phyloP scores from a whole-genome alignment of 2,113 vertebrate species.

The Indicator indicator region DNA sequence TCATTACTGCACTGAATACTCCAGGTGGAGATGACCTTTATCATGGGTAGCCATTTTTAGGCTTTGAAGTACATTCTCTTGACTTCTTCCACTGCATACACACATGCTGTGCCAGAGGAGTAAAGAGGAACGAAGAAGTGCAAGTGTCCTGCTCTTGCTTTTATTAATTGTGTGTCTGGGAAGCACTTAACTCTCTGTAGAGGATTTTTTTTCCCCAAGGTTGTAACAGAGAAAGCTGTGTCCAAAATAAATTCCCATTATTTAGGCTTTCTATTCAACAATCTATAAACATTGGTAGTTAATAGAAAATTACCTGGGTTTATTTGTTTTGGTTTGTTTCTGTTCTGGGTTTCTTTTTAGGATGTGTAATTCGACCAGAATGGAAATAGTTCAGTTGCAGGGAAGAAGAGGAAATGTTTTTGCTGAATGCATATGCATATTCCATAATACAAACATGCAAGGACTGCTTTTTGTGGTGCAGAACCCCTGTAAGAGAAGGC shows the following conservation, averaged over 20 bases:
- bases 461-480: neutral
- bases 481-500: neutral
- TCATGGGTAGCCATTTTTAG: neutral
- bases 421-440: neutral
- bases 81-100: neutral
- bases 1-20: neutral
- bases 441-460: fast-evolving
- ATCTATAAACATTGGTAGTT: neutral
- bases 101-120: neutral
- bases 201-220: neutral
- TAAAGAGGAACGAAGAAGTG: neutral
- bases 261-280: neutral
- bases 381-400: neutral
- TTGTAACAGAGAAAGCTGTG: neutral
- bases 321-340: neutral
- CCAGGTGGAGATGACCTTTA: neutral
- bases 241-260: neutral
- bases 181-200: neutral
- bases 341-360: neutral
- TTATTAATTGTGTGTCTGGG: neutral
- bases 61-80: neutral
- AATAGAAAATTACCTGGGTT: neutral
- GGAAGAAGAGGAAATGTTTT: neutral
- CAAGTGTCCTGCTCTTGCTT: neutral
- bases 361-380: neutral